Evolutionary conservation across 2,888 invertebrate genomes (phyloP).

Genomic region (Cantharis nigra): DNA sequence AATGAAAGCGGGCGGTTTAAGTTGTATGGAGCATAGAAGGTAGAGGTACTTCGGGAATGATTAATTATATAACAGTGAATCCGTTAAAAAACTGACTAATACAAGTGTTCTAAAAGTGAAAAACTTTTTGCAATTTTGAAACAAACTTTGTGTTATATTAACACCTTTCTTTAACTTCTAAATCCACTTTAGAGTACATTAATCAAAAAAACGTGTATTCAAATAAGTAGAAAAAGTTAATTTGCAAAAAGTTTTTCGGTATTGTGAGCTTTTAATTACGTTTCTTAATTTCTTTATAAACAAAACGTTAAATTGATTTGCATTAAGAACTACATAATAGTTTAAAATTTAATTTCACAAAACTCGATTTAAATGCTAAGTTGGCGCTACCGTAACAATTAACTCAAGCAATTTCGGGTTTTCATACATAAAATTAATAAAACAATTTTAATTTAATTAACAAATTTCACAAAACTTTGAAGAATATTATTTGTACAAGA

Average conservation of each 20-base stretch:
- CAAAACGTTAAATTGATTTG: conserved; percentile 3
- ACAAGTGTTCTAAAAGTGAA: conserved; percentile 19
- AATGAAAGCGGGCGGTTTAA: conserved; percentile 46
- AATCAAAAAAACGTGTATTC: background rate
- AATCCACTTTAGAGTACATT: conserved; percentile 2
- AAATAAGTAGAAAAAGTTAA: background rate
- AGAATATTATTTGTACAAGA: background rate
- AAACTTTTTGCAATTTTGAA: conserved; percentile 11
- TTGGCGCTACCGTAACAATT: conserved; percentile 37
- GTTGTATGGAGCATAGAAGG: conserved; percentile 43
- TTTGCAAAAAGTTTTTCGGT: background rate
- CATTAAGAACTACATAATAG: conserved; percentile 7
- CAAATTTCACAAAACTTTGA: conserved; percentile 14
- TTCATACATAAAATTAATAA: conserved; percentile 16
- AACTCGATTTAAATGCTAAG: conserved; percentile 40
- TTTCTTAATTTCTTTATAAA: conserved; percentile 1
- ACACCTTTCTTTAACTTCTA: conserved; percentile 2
- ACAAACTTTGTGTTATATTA: conserved; percentile 11
- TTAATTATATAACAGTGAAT: conserved; percentile 45
- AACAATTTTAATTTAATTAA: conserved; percentile 21
- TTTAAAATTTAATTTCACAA: conserved; percentile 27
- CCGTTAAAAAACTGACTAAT: conserved; percentile 19
- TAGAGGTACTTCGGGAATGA: conserved; percentile 43
- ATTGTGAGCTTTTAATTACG: background rate
- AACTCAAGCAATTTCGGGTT: conserved; percentile 25